Base-by-base conservation (phyloP, 2,888 invertebrate genomes). In the Tipula vernalis region DNA sequence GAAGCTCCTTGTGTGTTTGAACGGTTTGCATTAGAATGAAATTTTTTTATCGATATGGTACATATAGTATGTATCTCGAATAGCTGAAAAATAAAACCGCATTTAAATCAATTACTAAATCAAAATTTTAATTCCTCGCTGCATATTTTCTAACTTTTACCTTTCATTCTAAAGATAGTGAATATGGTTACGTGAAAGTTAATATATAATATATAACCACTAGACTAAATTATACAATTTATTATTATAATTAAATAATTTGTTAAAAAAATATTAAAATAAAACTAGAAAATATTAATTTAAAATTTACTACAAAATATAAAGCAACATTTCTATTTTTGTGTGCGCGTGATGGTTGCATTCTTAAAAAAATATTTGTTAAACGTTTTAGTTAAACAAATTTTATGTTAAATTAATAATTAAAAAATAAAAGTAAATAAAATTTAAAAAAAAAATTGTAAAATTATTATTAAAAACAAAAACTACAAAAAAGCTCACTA, bases 351-450 rank as follows among this genome's bases (percentile, higher is more conserved):
- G 28, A 5, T 51, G 15, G 6, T 71, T 71, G 71, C 71, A 10
- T 28, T 71, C 28, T 28, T 71, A 71, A 28, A 39, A 39, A 36
- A 84, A 84, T n/a, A 39, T 36, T 84, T 84, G 84, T 84, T 84
- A 84, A 84, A 84, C 84, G 84, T 84, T 84, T 84, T 84, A 84
- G 84, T 84, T 84, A 84, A 84, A 84, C 84, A 84, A 84, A 83
- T 83, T 83, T 83, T 83, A 13, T 83, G 36, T 83, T 36, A 83
- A 83, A 83, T 57, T 15, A 15, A 57, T 15, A 57, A 57, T 57
- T 44, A 10, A 44, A 44, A 44, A 44, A 44, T 10, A 44, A 57
- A 57, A 47, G 3, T 47, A 47, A 13, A 47, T 13, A 47, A n/a
- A 57, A n/a, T 57, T 57, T n/a, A 6, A 57, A 57, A 57, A 28